These are phyloP conservation scores for Xyrichtys novacula DNA, from an alignment of 2,797 vertebrate species.

Conservation along the genomic window DNA sequence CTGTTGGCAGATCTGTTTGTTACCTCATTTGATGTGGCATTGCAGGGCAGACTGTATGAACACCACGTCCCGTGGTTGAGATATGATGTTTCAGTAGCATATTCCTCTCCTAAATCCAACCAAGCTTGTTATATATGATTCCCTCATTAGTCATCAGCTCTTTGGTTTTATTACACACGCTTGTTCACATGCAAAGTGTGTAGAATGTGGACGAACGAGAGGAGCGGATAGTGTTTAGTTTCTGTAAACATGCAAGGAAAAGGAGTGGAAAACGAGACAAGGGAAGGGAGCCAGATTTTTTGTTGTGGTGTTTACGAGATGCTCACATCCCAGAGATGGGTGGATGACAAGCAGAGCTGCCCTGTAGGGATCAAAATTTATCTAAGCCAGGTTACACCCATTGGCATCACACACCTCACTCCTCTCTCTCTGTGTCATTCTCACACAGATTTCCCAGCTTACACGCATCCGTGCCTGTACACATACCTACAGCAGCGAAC, in stretches of 20 bases:
- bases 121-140: conserved; percentile 3
- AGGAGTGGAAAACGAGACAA: background rate
- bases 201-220: conserved; percentile 6
- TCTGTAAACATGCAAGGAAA: conserved; percentile 30
- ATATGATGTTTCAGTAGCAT: conserved; percentile 16
- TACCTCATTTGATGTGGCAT: conserved; percentile 44
- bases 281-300: conserved; percentile 12
- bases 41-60: conserved; percentile 55
- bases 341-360: conserved; percentile 53
- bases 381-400: conserved; percentile 75
- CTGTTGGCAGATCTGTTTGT: conserved; percentile 67
- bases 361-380: conserved; percentile 79
- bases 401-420: conserved; percentile 50
- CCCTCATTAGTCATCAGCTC: conserved; percentile 22
- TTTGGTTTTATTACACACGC: conserved; percentile 1
- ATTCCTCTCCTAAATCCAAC: conserved; percentile 5
- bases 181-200: background rate
- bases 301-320: conserved; percentile 44
- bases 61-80: conserved; percentile 36
- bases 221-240: conserved; percentile 6
- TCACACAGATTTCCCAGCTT: conserved; percentile 49
- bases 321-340: conserved; percentile 48
- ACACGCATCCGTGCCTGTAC: conserved; percentile 36
- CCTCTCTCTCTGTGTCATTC: conserved; percentile 45
- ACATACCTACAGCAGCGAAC: conserved; percentile 35